Evolutionary conservation across 2,888 invertebrate genomes (phyloP).

Genomic region (Venustoraphidia nigricollis): DNA sequence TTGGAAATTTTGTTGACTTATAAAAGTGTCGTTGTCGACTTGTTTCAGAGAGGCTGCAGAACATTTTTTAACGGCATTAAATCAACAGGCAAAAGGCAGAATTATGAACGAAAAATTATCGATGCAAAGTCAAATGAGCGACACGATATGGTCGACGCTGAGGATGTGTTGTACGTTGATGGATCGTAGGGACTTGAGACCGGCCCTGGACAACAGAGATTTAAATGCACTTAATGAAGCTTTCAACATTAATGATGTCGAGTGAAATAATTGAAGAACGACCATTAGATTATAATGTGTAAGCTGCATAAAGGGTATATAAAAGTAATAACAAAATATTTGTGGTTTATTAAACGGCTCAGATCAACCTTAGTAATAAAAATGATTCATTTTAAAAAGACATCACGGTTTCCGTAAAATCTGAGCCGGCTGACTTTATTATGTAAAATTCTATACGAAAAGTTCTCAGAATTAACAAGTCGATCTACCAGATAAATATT

Average conservation of each 20-base stretch:
- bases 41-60: conserved; percentile 75
- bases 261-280: not conserved
- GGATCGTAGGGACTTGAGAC: conserved; percentile 48
- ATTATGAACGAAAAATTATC: conserved; percentile 24
- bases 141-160: conserved; percentile 88
- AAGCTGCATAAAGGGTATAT: too few species aligned
- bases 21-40: not conserved
- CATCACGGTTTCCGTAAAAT: too few species aligned
- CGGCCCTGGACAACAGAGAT: conserved; percentile 43
- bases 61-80: conserved; percentile 84
- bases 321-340: too few species aligned
- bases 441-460: too few species aligned
- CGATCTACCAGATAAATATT: too few species aligned
- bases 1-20: too few species aligned
- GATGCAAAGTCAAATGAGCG: conserved; percentile 53
- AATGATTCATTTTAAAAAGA: too few species aligned
- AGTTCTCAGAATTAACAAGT: too few species aligned
- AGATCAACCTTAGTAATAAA: too few species aligned
- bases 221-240: conserved; percentile 42
- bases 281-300: too few species aligned
- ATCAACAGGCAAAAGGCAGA: conserved; percentile 72
- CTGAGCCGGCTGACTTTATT: too few species aligned
- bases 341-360: too few species aligned
- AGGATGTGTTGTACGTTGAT: conserved; percentile 76
- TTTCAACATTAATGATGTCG: conserved; percentile 41